Percentiles rank a stretch among this genome's conserved stretches.
phyloP scores from a whole-genome alignment of 2,797 vertebrate genomes.

The Pangasius macronema region DNA sequence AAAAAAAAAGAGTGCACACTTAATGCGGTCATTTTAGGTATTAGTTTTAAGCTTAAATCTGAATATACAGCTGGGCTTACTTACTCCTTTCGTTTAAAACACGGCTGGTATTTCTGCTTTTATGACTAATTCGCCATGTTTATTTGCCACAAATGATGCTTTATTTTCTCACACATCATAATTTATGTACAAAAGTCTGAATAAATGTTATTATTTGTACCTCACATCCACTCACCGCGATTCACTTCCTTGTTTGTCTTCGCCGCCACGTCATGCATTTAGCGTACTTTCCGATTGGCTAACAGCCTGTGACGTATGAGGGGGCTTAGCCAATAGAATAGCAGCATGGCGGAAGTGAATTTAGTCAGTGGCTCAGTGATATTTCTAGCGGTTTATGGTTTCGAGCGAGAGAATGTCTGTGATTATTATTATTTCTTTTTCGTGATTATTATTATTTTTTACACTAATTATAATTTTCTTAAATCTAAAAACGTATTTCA shows the following conservation, averaged over 20 bases:
- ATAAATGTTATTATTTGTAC: neutral
- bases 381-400: neutral
- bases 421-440: neutral
- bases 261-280: constrained; percentile 52
- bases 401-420: too few species aligned
- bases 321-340: neutral
- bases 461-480: neutral
- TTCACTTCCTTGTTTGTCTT: constrained; percentile 67
- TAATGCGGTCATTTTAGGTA: neutral
- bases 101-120: neutral
- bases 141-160: neutral
- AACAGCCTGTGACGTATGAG: neutral
- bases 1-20: neutral
- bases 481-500: neutral
- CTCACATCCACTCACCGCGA: neutral
- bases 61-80: neutral
- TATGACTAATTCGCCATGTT: neutral
- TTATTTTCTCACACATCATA: neutral
- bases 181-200: neutral
- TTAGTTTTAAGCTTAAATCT: neutral
- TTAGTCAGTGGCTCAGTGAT: neutral
- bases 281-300: constrained; percentile 63
- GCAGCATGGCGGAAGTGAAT: neutral
- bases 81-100: neutral
- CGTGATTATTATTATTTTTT: neutral